These are phyloP conservation scores for Circaetus cinerascens DNA, from an alignment of 2,113 vertebrate genomes.

Conservation along the genomic window DNA sequence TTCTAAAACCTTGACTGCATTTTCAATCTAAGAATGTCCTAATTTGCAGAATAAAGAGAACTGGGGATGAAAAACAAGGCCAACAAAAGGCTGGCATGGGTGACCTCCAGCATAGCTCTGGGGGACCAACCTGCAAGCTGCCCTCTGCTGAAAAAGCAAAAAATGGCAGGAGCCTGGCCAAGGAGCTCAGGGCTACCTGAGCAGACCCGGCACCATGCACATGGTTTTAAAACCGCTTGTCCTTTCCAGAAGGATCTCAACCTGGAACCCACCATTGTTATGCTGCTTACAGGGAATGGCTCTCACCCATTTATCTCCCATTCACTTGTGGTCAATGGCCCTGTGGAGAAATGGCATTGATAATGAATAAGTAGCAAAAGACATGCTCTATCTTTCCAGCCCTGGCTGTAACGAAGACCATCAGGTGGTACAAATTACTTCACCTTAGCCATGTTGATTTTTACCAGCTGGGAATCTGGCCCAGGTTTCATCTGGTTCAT, in stretches of 20 bases:
- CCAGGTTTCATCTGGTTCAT: not conserved
- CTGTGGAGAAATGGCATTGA: not conserved
- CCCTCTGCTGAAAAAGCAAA: not conserved
- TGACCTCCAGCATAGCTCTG: not conserved
- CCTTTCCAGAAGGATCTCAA: not conserved
- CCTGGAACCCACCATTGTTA: not conserved
- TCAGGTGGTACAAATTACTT: not conserved
- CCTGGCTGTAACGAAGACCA: not conserved
- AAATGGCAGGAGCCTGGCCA: rapidly evolving
- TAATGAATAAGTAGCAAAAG: not conserved
- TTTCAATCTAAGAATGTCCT: not conserved
- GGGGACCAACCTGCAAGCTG: not conserved
- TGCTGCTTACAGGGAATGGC: not conserved
- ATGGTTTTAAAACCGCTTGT: not conserved
- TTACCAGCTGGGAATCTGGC: not conserved
- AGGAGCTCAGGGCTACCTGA: not conserved
- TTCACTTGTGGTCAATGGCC: not conserved
- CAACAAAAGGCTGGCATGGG: not conserved
- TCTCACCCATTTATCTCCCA: not conserved
- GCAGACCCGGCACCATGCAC: not conserved
- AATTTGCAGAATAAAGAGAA: not conserved
- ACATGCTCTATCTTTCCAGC: not conserved
- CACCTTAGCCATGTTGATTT: not conserved
- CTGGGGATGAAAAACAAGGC: not conserved
- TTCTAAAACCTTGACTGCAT: not conserved